Conservation (phyloP, 2,888 invertebrate species). For the Noctuana brunneofusca region DNA sequence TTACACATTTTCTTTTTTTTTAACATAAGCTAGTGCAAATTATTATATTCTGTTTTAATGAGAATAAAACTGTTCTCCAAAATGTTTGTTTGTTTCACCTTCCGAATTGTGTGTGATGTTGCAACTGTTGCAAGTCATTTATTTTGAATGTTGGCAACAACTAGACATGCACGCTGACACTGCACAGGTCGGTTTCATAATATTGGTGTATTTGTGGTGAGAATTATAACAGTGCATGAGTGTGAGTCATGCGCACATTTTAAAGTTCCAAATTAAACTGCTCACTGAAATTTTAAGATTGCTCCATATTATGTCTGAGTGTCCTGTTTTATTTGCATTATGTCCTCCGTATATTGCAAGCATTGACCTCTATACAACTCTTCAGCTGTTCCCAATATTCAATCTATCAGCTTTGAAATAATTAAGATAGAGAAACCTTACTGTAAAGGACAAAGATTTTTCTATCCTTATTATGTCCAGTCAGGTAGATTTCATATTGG, state of each 20-base stretch:
- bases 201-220: not conserved
- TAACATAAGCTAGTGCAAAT: constrained; percentile 77
- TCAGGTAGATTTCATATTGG: too few relatives aligned
- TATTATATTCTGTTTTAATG: constrained; percentile 81
- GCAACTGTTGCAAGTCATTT: constrained; percentile 69
- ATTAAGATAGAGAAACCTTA: too few relatives aligned
- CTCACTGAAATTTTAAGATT: not conserved
- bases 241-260: not conserved
- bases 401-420: too few relatives aligned
- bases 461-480: too few relatives aligned
- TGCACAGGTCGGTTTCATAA: not conserved
- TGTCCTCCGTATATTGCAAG: not conserved
- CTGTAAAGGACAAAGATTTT: too few relatives aligned
- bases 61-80: constrained; percentile 78
- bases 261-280: not conserved
- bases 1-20: constrained; percentile 59
- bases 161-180: not conserved
- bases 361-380: too few relatives aligned
- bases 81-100: constrained; percentile 62
- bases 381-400: too few relatives aligned
- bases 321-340: not conserved
- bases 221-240: not conserved
- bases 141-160: constrained; percentile 63
- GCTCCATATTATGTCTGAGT: not conserved
- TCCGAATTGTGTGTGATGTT: constrained; percentile 44